These are phyloP conservation scores for Scomber scombrus DNA, from an alignment of 2,113 vertebrate genomes.

Conservation along the genomic window DNA sequence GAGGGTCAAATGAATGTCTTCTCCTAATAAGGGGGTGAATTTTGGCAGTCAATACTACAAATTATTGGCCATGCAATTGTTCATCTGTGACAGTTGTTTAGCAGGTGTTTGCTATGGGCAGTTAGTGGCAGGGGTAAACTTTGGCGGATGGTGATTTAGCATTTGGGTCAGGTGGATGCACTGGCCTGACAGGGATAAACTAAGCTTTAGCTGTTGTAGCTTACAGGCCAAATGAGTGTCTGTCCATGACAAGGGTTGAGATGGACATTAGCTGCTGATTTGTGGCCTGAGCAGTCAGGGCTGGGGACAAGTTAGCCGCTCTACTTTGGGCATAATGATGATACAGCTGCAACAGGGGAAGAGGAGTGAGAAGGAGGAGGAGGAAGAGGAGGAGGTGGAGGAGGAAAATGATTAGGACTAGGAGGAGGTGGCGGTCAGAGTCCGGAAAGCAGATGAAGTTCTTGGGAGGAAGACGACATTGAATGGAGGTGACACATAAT, in stretches of 20 bases:
- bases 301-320: constrained; percentile 70
- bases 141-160: constrained; percentile 77
- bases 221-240: constrained; percentile 78
- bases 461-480: constrained; percentile 67
- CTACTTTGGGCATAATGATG: constrained; percentile 75
- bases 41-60: constrained; percentile 70
- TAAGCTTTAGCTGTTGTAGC: constrained; percentile 67
- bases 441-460: constrained; percentile 72
- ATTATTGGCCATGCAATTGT: constrained; percentile 74
- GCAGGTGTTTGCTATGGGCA: constrained; percentile 72
- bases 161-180: constrained; percentile 76
- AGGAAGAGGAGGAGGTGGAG: constrained; percentile 24
- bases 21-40: constrained; percentile 71
- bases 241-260: constrained; percentile 75
- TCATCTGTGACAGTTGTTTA: constrained; percentile 74
- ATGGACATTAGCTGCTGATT: constrained; percentile 83
- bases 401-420: neutral
- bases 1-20: constrained; percentile 65
- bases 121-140: constrained; percentile 75
- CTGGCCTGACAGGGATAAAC: constrained; percentile 76
- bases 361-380: constrained; percentile 20
- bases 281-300: constrained; percentile 78
- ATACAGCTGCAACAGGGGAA: constrained; percentile 60
- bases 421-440: constrained; percentile 61
- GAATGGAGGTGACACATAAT: constrained; percentile 81